Conservation (phyloP, 2,113 vertebrate species). For the Proterorhinus semilunaris region DNA sequence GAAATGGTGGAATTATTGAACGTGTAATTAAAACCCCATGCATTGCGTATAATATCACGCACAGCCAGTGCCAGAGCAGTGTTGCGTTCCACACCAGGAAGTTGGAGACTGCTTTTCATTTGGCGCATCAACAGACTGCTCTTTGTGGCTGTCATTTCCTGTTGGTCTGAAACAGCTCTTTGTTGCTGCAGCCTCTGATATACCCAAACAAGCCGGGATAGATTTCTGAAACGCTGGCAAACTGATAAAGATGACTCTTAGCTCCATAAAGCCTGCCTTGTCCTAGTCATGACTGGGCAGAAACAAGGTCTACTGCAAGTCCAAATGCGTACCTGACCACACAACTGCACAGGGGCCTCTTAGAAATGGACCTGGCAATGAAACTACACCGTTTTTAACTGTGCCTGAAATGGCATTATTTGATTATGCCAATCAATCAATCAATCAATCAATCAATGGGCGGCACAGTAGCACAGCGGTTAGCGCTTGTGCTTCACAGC, state of each 20-base stretch:
- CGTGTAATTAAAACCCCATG: not conserved
- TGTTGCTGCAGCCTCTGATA: slow-evolving; percentile 63
- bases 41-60: not conserved
- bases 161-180: slow-evolving; percentile 68
- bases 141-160: slow-evolving; percentile 69
- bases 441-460: too few species aligned
- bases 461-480: too few species aligned
- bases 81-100: slow-evolving; percentile 27
- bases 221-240: slow-evolving; percentile 61
- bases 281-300: slow-evolving; percentile 22
- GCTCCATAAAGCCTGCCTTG: slow-evolving; percentile 56
- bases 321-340: not conserved
- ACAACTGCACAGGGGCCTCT: not conserved
- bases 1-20: too few species aligned
- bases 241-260: slow-evolving; percentile 55
- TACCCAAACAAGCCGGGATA: slow-evolving; percentile 61
- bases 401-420: too few species aligned
- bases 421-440: too few species aligned
- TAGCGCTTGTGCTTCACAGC: too few species aligned
- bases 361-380: not conserved
- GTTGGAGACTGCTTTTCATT: slow-evolving; percentile 47
- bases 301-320: not conserved
- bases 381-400: too few species aligned
- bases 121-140: slow-evolving; percentile 60
- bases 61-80: slow-evolving; percentile 20